Evolutionary conservation across 2,797 vertebrate species (phyloP).

Genomic region (Pipistrellus kuhlii): DNA sequence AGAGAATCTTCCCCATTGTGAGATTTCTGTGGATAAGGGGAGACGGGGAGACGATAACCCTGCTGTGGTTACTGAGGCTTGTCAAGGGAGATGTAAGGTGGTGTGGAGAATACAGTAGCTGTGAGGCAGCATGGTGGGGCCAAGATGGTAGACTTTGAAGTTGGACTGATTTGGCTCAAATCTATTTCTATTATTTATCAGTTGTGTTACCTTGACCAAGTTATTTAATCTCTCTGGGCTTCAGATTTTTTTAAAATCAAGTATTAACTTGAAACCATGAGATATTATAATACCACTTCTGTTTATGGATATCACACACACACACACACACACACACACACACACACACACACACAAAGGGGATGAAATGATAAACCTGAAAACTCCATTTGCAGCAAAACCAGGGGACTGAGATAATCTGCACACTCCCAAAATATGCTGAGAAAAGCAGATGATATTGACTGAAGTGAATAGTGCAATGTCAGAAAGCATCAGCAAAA

Average conservation of each 20-base stretch:
- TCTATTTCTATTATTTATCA: neutral
- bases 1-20: neutral
- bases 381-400: slow-evolving; percentile 28
- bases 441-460: neutral
- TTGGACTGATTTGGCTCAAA: neutral
- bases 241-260: slow-evolving; percentile 15
- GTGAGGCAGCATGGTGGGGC: neutral
- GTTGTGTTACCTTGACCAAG: neutral
- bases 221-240: slow-evolving; percentile 2
- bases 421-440: neutral
- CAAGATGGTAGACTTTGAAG: neutral
- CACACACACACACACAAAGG: neutral
- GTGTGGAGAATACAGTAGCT: neutral
- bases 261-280: slow-evolving; percentile 40
- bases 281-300: neutral
- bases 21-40: neutral
- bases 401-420: neutral
- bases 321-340: neutral
- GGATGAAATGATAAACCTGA: slow-evolving; percentile 13
- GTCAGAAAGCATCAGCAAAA: slow-evolving; percentile 19
- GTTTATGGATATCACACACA: neutral
- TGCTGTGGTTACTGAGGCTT: neutral
- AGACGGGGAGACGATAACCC: neutral
- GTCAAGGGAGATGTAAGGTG: neutral
- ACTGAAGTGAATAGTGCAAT: neutral